phyloP scores from a whole-genome alignment of 2,888 invertebrate species.

The Cactoblastis cactorum region DNA sequence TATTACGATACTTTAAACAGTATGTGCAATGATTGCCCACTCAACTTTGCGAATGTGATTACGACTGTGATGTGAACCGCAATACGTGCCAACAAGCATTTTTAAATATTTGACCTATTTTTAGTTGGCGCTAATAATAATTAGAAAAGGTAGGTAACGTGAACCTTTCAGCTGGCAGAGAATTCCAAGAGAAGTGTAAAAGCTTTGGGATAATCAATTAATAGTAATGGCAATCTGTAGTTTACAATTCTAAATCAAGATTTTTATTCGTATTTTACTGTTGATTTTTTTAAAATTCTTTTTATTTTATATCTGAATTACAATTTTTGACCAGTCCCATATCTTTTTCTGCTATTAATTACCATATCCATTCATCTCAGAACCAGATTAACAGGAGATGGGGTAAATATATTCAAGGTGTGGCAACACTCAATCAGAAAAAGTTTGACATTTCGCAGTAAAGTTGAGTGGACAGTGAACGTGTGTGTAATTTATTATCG shows the following conservation, averaged over 20 bases:
- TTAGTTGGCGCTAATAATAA: constrained; percentile 75
- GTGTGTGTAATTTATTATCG: constrained; percentile 59
- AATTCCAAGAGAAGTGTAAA: constrained; percentile 38
- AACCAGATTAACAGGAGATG: background rate
- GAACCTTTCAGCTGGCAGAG: constrained; percentile 64
- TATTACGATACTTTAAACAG: constrained; percentile 22
- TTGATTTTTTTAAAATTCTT: background rate
- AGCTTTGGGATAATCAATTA: constrained; percentile 32
- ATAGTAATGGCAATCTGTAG: constrained; percentile 34
- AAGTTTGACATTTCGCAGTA: constrained; percentile 67
- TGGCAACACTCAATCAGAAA: constrained; percentile 48
- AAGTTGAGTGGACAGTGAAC: constrained; percentile 66
- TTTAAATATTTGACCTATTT: constrained; percentile 77
- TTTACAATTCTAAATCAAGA: background rate
- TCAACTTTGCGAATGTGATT: constrained; percentile 53
- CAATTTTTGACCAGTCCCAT: background rate
- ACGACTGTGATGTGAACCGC: constrained; percentile 51
- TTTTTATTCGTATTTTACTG: background rate
- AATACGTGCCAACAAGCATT: constrained; percentile 66
- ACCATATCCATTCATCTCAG: too few relatives aligned
- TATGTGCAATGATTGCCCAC: constrained; percentile 28
- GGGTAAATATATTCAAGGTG: constrained; percentile 28
- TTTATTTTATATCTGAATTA: background rate
- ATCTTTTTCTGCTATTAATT: background rate
- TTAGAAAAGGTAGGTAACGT: constrained; percentile 73